Evolutionary conservation across 2,888 invertebrate species (phyloP), one percentile per base, ranked within the genome.

Genomic region (Ernsta delagoae): DNA sequence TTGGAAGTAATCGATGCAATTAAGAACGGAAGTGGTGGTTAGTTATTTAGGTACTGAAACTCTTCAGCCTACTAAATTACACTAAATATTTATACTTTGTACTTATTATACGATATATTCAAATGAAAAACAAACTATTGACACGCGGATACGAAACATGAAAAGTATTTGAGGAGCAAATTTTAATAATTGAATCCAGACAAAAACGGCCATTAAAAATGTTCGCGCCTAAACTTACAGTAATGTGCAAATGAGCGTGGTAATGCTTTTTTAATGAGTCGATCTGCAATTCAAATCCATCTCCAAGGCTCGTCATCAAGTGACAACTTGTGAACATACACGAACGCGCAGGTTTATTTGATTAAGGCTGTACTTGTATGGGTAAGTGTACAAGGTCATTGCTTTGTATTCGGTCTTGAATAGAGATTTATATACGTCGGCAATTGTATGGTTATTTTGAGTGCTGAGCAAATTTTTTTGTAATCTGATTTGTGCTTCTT

Each of bases 201-300:
- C 56, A 67, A 68, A 67, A 68, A 68, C n/a, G 41, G 31, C 41
- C 3, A 50, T 16, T 16, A 48, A 54, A 60, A 16, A 56, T 59
- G n/a, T 9, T 24, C 53, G 60, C 36, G 61, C 61, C 54, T 57
- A 57, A 68, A 67, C 8, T 39, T 53, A 50, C 59, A 59, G 65
- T 57, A 62, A 67, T 60, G 43, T 45, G 56, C 61, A 39, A 68
- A 68, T 56, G 61, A 62, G 36, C 57, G 39, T 31, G 62, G 24
- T 68, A 68, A 68, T 68, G 68, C 57, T 36, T 62, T 62, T 62
- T 68, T 68, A 68, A 68, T 61, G 68, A 62, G 68, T 11, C 57
- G 39, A 68, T 68, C 62, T 62, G 68, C 68, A 68, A 57, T 62
- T 56, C 68, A 68, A 68, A 68, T 62, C 62, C 68, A 57, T 68